phyloP scores from a whole-genome alignment of 2,797 vertebrate genomes.

The Diplodus sargus region DNA sequence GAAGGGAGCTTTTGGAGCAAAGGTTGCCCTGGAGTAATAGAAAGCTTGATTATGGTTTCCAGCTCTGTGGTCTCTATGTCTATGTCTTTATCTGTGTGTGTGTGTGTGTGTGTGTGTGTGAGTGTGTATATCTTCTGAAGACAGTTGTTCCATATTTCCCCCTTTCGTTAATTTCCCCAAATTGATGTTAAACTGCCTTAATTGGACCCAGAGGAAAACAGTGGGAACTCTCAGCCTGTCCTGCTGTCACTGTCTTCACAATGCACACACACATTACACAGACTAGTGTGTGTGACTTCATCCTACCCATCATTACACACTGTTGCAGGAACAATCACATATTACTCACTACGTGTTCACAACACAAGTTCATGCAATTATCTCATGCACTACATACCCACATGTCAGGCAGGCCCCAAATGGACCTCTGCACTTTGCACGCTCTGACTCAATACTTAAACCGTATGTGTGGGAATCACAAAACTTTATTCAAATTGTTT shows the following conservation, averaged over 20 bases:
- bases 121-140: conserved; percentile 12
- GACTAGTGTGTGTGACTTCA: conserved; percentile 31
- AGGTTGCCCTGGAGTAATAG: conserved; percentile 48
- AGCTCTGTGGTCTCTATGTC: conserved; percentile 34
- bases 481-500: background rate
- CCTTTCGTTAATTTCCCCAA: conserved; percentile 49
- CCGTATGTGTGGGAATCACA: background rate
- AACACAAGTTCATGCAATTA: conserved; percentile 6
- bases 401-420: background rate
- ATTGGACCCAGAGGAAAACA: conserved; percentile 51
- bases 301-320: background rate
- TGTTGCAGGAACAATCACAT: background rate
- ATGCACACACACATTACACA: background rate
- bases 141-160: conserved; percentile 29
- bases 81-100: conserved; percentile 3
- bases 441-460: background rate
- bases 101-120: background rate
- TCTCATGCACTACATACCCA: background rate
- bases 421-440: background rate
- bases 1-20: conserved; percentile 51
- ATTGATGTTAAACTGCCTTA: conserved; percentile 58
- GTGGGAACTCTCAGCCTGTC: conserved; percentile 7
- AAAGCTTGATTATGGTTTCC: conserved; percentile 57
- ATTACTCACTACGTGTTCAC: background rate
- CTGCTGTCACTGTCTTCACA: conserved; percentile 35